Evolutionary conservation across 2,113 vertebrate genomes (phyloP).

Genomic region (Cyanoliseus patagonus): DNA sequence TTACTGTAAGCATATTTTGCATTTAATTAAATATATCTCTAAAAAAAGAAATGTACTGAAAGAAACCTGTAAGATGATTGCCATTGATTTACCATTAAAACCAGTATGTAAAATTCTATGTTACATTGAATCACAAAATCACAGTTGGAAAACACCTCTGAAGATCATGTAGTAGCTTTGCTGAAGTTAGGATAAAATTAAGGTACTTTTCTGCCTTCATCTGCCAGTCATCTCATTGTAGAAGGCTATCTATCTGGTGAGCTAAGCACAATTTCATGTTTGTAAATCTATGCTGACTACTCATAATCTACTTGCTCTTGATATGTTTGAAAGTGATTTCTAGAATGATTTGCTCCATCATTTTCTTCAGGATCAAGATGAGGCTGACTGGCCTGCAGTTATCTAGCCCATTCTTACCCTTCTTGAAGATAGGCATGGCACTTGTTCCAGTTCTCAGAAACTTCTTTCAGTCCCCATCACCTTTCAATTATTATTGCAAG

Average conservation of each 20-base stretch:
- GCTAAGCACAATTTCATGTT: background rate
- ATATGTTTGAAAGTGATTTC: background rate
- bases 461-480: background rate
- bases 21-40: background rate
- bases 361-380: background rate
- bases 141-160: background rate
- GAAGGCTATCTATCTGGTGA: background rate
- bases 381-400: background rate
- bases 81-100: background rate
- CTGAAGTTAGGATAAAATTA: background rate
- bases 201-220: background rate
- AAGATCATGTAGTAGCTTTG: background rate
- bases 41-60: background rate
- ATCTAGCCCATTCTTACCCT: background rate
- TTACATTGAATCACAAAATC: background rate
- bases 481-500: background rate
- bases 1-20: background rate
- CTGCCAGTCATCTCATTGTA: background rate
- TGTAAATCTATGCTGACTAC: background rate
- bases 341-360: background rate
- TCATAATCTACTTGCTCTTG: background rate
- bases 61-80: background rate
- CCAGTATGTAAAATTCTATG: background rate
- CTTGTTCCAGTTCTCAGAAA: background rate
- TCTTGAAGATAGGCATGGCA: background rate